These are phyloP conservation scores for Anoplophora glabripennis DNA, from an alignment of 1,140 invertebrate species.

Conservation along the genomic window DNA sequence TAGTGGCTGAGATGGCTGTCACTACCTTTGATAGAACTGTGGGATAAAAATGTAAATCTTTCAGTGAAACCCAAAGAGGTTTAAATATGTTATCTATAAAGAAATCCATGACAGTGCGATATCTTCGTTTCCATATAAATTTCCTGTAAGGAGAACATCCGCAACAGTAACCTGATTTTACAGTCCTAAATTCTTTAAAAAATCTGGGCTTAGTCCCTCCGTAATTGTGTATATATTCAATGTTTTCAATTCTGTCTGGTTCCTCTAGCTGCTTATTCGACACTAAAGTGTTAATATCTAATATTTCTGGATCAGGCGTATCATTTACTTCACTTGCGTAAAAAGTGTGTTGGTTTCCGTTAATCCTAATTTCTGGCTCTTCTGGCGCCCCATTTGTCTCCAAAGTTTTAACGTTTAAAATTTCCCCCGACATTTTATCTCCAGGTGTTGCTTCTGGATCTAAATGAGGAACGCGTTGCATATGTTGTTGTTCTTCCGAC, in stretches of 20 bases:
- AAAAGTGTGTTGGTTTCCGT: too few relatives aligned
- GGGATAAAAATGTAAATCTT: constrained; percentile 33
- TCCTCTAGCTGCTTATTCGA: too few relatives aligned
- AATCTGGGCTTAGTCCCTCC: constrained; percentile 12
- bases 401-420: too few relatives aligned
- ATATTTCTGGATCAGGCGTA: too few relatives aligned
- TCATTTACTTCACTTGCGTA: too few relatives aligned
- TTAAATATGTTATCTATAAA: constrained; percentile 26
- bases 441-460: too few relatives aligned
- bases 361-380: too few relatives aligned
- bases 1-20: constrained; percentile 16
- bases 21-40: constrained; percentile 27
- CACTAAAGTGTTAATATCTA: too few relatives aligned
- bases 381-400: too few relatives aligned
- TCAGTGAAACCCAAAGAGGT: constrained; percentile 22
- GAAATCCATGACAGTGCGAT: constrained; percentile 23
- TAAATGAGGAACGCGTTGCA: too few relatives aligned
- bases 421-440: too few relatives aligned
- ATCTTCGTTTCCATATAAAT: constrained; percentile 29
- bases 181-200: constrained; percentile 22
- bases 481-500: neutral
- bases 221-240: constrained; percentile 26
- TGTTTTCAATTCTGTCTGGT: constrained; percentile 16
- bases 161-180: constrained; percentile 10
- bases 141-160: constrained; percentile 28